Percentiles rank a stretch among this genome's conserved stretches.
phyloP scores from a whole-genome alignment of 2,888 invertebrate genomes.

The Trissolcus japonicus region DNA sequence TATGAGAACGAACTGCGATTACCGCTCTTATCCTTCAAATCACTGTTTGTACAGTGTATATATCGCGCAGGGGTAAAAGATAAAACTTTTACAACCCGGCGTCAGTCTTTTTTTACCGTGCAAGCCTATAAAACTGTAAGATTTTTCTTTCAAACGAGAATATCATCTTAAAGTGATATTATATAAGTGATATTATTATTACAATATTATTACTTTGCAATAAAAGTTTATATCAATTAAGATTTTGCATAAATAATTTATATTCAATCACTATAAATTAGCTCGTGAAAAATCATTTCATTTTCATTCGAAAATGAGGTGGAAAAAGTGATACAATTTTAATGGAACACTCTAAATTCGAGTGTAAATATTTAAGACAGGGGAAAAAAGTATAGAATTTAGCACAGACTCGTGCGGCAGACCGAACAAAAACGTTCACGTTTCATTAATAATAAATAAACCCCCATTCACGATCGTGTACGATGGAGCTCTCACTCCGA shows the following conservation, averaged over 20 bases:
- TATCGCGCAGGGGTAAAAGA: slow-evolving; percentile 10
- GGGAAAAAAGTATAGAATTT: slow-evolving; percentile 3
- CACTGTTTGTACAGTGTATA: slow-evolving; percentile 48
- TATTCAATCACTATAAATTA: too few species aligned
- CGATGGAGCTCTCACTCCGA: slow-evolving; percentile 25
- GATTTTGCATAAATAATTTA: not conserved
- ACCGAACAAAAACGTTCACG: slow-evolving; percentile 23
- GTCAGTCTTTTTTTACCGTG: not conserved
- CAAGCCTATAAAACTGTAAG: not conserved
- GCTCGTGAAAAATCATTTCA: too few species aligned
- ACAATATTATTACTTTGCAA: too few species aligned
- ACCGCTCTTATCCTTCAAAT: slow-evolving; percentile 51
- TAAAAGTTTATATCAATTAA: too few species aligned
- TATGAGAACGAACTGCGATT: slow-evolving; percentile 44
- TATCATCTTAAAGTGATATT: too few species aligned
- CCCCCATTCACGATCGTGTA: slow-evolving; percentile 31
- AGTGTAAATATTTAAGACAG: too few species aligned
- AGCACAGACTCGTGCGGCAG: too few species aligned
- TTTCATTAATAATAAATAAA: slow-evolving; percentile 46
- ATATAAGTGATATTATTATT: too few species aligned
- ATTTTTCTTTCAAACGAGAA: slow-evolving; percentile 13
- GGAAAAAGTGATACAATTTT: too few species aligned
- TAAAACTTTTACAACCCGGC: slow-evolving; percentile 38
- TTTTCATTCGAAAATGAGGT: too few species aligned
- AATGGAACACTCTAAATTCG: too few species aligned